Percentiles rank a stretch among this genome's conserved stretches.
These are phyloP conservation scores for Laspeyria flexula DNA, from an alignment of 2,888 invertebrate species.

Conservation along the genomic window DNA sequence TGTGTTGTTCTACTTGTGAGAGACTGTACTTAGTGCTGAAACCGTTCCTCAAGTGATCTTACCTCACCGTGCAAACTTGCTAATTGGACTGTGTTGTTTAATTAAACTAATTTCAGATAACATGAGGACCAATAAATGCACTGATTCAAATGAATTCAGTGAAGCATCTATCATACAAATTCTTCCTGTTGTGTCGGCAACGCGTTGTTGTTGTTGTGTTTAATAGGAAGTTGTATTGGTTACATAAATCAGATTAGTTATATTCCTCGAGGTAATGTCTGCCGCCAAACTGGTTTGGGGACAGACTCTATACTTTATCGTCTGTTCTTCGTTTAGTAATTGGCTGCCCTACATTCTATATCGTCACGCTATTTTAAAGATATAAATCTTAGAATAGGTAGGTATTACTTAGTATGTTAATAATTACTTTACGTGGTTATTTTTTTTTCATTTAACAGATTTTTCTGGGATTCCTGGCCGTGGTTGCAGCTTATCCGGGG, in stretches of 20 bases:
- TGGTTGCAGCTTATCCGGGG: slow-evolving; percentile 77
- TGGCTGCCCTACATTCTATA: slow-evolving; percentile 24
- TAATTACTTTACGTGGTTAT: neutral
- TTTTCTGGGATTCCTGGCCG: slow-evolving; percentile 80
- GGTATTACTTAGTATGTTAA: slow-evolving; percentile 2
- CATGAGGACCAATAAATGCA: slow-evolving; percentile 19
- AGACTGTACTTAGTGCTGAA: slow-evolving; percentile 39
- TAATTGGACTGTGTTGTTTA: slow-evolving; percentile 43
- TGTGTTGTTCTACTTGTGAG: slow-evolving; percentile 48
- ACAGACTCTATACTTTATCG: slow-evolving; percentile 33
- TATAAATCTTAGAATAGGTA: no score
- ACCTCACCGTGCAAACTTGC: slow-evolving; percentile 36
- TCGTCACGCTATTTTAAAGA: no score
- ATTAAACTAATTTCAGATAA: slow-evolving; percentile 7
- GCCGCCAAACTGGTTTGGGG: slow-evolving; percentile 57
- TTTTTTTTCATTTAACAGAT: slow-evolving; percentile 59
- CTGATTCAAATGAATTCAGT: slow-evolving; percentile 53
- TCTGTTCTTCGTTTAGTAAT: slow-evolving; percentile 35
- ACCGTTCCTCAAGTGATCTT: slow-evolving; percentile 27
- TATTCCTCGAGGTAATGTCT: slow-evolving; percentile 52
- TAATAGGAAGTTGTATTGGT: slow-evolving; percentile 65
- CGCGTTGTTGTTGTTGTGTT: slow-evolving; percentile 15
- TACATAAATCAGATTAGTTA: slow-evolving; percentile 57
- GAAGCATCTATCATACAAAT: slow-evolving; percentile 50
- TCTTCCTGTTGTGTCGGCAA: slow-evolving; percentile 57